Percentiles rank a stretch among this genome's conserved stretches.
These are phyloP conservation scores for Apodemia mormo DNA, from an alignment of 2,888 invertebrate genomes.

Conservation along the genomic window DNA sequence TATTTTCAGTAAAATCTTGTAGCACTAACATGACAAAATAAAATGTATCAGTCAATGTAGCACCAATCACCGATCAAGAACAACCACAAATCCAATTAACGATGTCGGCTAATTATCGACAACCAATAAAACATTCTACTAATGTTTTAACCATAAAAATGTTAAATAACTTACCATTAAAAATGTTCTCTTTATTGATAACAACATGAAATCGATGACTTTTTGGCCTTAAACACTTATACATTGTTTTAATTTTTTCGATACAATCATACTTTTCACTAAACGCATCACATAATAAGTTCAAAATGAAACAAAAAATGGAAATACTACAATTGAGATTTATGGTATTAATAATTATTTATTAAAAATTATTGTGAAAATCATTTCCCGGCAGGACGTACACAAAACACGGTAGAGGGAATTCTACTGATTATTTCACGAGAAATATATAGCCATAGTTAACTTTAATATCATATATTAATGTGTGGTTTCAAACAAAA, in stretches of 20 bases:
- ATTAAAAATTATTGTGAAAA: slow-evolving; percentile 20
- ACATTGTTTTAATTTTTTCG: slow-evolving; percentile 13
- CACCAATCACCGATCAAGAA: slow-evolving; percentile 33
- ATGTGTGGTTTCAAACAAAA: slow-evolving; percentile 32
- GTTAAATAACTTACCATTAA: slow-evolving; percentile 40
- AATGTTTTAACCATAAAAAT: not conserved
- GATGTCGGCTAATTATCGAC: slow-evolving; percentile 32
- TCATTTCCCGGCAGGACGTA: slow-evolving; percentile 23
- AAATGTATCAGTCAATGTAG: slow-evolving; percentile 26
- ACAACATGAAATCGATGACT: slow-evolving; percentile 39
- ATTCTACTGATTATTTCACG: slow-evolving; percentile 75
- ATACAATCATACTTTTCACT: not conserved
- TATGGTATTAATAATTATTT: not conserved
- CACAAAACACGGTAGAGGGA: slow-evolving; percentile 37
- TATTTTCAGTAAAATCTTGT: not conserved
- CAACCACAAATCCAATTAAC: slow-evolving; percentile 39
- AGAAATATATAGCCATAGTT: slow-evolving; percentile 52
- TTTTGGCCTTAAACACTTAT: slow-evolving; percentile 25
- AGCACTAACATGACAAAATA: slow-evolving; percentile 8
- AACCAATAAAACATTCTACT: slow-evolving; percentile 17
- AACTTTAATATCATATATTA: slow-evolving; percentile 61
- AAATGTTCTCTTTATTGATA: slow-evolving; percentile 35
- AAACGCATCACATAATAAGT: not conserved
- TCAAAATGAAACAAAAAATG: not conserved
- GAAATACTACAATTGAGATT: not conserved